Percentiles rank a stretch among this genome's conserved stretches.
Evolutionary conservation across 1,140 invertebrate genomes (phyloP).

Genomic region (Odontomachus brunneus): DNA sequence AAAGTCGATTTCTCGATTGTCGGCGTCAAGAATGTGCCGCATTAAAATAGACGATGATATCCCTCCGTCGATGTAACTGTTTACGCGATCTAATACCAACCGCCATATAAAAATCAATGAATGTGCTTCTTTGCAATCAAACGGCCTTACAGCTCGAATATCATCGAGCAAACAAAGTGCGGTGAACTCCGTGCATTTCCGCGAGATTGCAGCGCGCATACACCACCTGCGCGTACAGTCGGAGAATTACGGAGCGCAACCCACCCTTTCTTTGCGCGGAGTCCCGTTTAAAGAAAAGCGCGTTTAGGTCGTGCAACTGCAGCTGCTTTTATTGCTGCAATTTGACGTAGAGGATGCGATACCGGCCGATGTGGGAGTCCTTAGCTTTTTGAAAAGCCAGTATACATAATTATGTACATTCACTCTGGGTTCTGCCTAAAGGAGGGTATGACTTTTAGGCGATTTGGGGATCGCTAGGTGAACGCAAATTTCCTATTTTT

Average conservation of each 20-base stretch:
- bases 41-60: too few relatives aligned
- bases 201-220: conserved; percentile 14
- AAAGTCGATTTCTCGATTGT: too few relatives aligned
- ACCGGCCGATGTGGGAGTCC: not conserved
- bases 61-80: too few relatives aligned
- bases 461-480: too few relatives aligned
- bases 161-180: not conserved
- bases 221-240: too few relatives aligned
- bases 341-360: not conserved
- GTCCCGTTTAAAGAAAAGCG: conserved; percentile 11
- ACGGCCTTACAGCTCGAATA: not conserved
- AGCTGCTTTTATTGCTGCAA: not conserved
- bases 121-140: not conserved
- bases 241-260: not conserved
- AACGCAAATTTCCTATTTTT: too few relatives aligned
- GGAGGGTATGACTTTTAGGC: too few relatives aligned
- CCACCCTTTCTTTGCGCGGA: not conserved
- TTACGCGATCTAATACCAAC: not conserved
- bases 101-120: not conserved
- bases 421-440: too few relatives aligned
- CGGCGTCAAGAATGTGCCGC: too few relatives aligned
- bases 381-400: too few relatives aligned
- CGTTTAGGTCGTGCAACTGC: not conserved
- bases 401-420: too few relatives aligned
- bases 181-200: not conserved